Conservation (phyloP, 2,888 invertebrate genomes). For the Oithona nana region DNA sequence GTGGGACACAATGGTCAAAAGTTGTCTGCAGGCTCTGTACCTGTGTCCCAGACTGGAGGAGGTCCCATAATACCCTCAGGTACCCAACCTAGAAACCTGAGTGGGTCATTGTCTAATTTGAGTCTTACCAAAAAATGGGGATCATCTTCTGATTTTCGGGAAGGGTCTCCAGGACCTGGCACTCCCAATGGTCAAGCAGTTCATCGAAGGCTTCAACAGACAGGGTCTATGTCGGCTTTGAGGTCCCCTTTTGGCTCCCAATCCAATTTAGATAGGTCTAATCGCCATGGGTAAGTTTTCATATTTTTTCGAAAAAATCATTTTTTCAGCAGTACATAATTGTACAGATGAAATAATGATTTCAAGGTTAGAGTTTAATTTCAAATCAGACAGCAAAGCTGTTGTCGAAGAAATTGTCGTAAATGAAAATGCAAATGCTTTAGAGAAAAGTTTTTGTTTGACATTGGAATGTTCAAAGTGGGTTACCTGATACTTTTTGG, state of each 20-base stretch:
- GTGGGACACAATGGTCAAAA: constrained; percentile 19
- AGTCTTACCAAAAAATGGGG: constrained; percentile 38
- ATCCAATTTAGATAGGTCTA: constrained; percentile 4
- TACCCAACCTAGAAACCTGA: constrained; percentile 20
- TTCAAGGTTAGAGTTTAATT: no score
- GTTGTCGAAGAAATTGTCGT: no score
- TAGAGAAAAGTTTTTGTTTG: no score
- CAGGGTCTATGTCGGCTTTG: constrained; percentile 8
- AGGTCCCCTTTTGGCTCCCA: constrained; percentile 16
- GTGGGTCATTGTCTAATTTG: constrained; percentile 24
- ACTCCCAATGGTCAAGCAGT: constrained; percentile 29
- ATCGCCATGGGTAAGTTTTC: constrained; percentile 6
- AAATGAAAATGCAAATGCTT: no score
- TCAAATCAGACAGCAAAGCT: no score
- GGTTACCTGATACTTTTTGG: no score
- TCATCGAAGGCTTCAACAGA: neutral
- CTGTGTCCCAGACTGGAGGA: constrained; percentile 17
- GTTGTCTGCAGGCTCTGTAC: constrained; percentile 24
- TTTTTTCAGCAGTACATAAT: no score
- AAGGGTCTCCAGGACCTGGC: constrained; percentile 22
- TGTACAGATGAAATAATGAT: no score
- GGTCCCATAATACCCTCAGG: constrained; percentile 20
- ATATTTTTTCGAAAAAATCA: no score
- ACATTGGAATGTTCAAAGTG: no score
- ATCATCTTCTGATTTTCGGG: constrained; percentile 57